Evolutionary conservation across 2,888 invertebrate species (phyloP), one percentile per base, ranked within the genome.

Genomic region (Melanostoma scalare): DNA sequence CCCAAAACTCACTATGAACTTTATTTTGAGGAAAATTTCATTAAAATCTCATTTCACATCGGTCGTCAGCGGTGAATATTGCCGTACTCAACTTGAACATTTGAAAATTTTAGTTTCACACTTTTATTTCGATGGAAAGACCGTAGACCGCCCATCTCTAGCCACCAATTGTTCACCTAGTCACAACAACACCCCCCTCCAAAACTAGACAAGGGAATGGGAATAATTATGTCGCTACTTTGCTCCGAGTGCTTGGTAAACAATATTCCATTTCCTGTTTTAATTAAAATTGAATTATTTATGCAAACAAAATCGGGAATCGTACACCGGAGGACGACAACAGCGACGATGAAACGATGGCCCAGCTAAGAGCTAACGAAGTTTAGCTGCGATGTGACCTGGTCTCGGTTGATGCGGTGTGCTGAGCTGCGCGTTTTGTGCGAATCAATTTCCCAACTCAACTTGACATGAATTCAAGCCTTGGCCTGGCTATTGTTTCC

Each of bases 211-310:
- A 6, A 31, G 42, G 48, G 69, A 65, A 61, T 46, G 78, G 9
- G 78, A 78, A 84, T 84, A 84, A 84, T 84, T 84, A 84, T 84
- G 84, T 84, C 84, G 84, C 84, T 75, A 84, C 79, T 84, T 79
- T 74, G 71, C 84, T 65, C 50, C 61, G 84, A 79, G 84, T 84
- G 78, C 79, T 84, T 65, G 79, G 84, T 75, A 84, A 84, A 84
- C 84, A 84, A 84, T 84, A 79, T 84, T 84, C 78, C 78, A 71
- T 84, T 84, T 78, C 79, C 74, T 69, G 84, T 84, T 84, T 84
- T 84, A 84, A 84, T 84, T 84, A 79, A 84, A 84, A 84, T 79
- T 84, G 84, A 84, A 84, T 84, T 84, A 84, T 84, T 84, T 84
- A 84, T 84, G 79, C 84, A 84, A 84, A 84, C 79, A 84, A 84